Evolutionary conservation across 2,888 invertebrate species (phyloP), one percentile per base, ranked within the genome.

Genomic region (Amphimallon solstitiale): DNA sequence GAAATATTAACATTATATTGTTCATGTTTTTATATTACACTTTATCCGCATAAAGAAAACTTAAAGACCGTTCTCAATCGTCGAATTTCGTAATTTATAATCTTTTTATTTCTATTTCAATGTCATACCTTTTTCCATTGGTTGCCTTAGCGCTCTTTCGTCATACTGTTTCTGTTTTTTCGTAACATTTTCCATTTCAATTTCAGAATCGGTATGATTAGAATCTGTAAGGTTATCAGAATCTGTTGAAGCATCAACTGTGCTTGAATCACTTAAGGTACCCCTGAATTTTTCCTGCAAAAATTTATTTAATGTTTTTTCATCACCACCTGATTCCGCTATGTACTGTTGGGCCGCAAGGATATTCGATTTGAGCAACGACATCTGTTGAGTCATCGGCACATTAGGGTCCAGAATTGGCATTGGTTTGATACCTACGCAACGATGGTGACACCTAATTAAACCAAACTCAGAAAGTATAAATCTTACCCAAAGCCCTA

Each of bases 281-380:
- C 86, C 83, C 59, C 85, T 84, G 67, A 87, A 85, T 79, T 86
- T 86, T 74, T 87, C 87, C 84, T 86, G 79, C 59, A 82, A 75
- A 72, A 78, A 79, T 83, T 83, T 82, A 83, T 86, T 80, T 82
- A 84, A 80, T 65, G 81, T 79, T 75, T 81, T 81, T 70, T 81
- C 80, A 71, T 81, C 81, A 51, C 81, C 81, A 35, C 81, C 82
- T 35, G 81, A 78, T 73, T 82, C 83, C 49, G 78, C 80, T 71
- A 83, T 81, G 72, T 81, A 80, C 73, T 92, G 87, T 76, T 90
- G 90, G 21, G 92, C 92, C 48, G 92, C 91, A 51, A 93, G 80
- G 67, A 87, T 86, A 76, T 86, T 86, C 45, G 86, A 85, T 76
- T 86, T 85, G 61, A 87, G 80, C 71, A 86, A 75, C 61, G 85